phyloP scores from a whole-genome alignment of 2,113 vertebrate genomes.

The Myocastor coypus region DNA sequence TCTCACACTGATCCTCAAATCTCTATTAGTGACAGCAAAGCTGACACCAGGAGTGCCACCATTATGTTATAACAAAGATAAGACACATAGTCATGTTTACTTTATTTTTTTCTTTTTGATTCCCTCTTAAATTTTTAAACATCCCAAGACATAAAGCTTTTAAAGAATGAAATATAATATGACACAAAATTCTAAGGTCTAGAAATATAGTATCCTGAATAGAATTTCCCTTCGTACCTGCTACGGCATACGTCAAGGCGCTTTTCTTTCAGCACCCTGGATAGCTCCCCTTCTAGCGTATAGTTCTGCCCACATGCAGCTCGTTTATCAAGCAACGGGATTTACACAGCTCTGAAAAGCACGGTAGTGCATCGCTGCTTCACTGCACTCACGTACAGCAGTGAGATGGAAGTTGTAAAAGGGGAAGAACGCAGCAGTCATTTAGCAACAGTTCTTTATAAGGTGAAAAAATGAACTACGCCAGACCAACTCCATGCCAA shows the following conservation, averaged over 20 bases:
- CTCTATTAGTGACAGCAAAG: not conserved
- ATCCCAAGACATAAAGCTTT: slow-evolving; percentile 39
- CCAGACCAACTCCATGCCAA: not conserved
- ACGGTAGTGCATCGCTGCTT: not conserved
- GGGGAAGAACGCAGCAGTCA: not conserved
- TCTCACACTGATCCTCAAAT: slow-evolving; percentile 50
- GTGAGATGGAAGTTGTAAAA: slow-evolving; percentile 25
- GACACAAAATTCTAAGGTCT: slow-evolving; percentile 36
- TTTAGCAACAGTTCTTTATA: not conserved
- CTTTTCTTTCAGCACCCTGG: slow-evolving; percentile 31
- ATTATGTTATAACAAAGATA: slow-evolving; percentile 3
- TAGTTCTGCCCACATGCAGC: slow-evolving; percentile 2
- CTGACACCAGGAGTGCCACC: not conserved
- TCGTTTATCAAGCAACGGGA: slow-evolving; percentile 54
- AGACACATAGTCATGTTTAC: not conserved
- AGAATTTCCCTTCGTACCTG: slow-evolving; percentile 24
- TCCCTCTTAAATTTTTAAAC: slow-evolving; percentile 27
- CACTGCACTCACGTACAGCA: slow-evolving; percentile 40
- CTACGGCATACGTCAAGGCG: not conserved
- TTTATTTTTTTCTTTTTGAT: not conserved
- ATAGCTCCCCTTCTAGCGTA: not conserved
- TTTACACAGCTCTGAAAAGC: slow-evolving; percentile 54
- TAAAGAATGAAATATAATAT: not conserved
- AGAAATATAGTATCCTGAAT: slow-evolving; percentile 40
- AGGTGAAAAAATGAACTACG: not conserved